Evolutionary conservation across 2,113 vertebrate genomes (phyloP).

Genomic region (Sclerurus mexicanus): DNA sequence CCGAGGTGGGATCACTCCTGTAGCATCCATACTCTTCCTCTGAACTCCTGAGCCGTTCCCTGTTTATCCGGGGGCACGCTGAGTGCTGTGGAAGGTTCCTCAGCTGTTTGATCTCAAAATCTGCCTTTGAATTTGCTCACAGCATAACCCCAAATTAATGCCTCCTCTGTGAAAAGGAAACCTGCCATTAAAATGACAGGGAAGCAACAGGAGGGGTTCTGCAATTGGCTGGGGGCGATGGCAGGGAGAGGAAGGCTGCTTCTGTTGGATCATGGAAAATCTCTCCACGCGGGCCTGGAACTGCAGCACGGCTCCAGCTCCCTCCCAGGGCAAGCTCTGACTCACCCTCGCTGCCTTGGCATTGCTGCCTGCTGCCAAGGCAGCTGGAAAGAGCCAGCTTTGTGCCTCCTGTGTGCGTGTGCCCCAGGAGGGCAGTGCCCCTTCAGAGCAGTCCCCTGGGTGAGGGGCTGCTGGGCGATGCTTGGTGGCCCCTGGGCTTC

Average conservation of each 20-base stretch:
- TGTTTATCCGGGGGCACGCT: accelerated
- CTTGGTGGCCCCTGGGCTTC: accelerated
- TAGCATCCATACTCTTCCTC: accelerated
- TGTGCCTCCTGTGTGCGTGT: background rate
- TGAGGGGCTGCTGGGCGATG: background rate
- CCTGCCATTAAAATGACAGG: slow-evolving; percentile 27
- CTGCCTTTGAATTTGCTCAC: background rate
- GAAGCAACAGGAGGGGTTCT: background rate
- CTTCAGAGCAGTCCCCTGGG: no score
- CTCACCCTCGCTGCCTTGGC: background rate
- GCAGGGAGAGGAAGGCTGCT: background rate
- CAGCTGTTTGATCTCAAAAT: background rate
- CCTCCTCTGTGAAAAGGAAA: background rate
- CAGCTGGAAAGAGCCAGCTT: background rate
- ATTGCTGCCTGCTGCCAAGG: accelerated
- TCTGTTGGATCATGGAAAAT: background rate
- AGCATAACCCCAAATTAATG: background rate
- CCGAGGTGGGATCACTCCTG: accelerated
- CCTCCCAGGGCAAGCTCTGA: background rate
- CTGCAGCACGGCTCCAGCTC: background rate
- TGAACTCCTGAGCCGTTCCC: accelerated
- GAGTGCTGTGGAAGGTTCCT: background rate
- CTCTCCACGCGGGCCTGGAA: accelerated
- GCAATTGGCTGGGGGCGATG: background rate
- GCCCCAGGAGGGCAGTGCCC: background rate